These are phyloP conservation scores for Genyomyrus donnyi DNA, from an alignment of 2,113 vertebrate species.

Conservation along the genomic window DNA sequence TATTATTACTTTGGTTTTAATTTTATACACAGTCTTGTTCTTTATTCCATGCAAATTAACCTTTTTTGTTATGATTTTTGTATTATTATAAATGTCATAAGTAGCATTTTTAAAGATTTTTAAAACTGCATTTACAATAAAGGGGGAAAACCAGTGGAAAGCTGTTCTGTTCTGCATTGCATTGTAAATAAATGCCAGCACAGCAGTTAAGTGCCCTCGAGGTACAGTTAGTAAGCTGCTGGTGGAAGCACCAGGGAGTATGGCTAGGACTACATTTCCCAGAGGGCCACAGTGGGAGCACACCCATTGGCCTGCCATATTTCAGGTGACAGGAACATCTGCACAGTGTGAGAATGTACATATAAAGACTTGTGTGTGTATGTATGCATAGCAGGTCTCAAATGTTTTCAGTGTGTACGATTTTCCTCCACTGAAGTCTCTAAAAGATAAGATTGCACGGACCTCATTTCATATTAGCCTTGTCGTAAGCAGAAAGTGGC, in stretches of 20 bases:
- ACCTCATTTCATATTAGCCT: not conserved
- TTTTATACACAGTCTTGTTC: not conserved
- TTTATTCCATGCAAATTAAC: not conserved
- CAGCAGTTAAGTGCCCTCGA: not conserved
- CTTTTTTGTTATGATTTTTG: not conserved
- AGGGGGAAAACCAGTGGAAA: not conserved
- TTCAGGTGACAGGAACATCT: not conserved
- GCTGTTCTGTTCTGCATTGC: not conserved
- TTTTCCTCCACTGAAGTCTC: not conserved
- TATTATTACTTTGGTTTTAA: constrained; percentile 9
- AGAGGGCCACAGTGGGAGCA: not conserved
- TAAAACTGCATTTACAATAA: not conserved
- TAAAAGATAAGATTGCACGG: not conserved
- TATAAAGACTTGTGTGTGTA: not conserved
- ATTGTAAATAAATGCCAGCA: not conserved
- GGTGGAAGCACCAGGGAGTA: not conserved
- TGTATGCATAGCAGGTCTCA: not conserved
- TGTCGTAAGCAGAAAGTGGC: not conserved
- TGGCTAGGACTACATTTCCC: not conserved
- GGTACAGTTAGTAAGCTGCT: not conserved
- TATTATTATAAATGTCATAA: constrained; percentile 3
- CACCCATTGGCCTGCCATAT: not conserved
- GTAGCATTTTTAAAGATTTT: not conserved
- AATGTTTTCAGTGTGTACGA: not conserved
- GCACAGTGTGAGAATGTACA: not conserved